Conservation (phyloP, 2,797 vertebrate genomes). For the Hyperoplus immaculatus region DNA sequence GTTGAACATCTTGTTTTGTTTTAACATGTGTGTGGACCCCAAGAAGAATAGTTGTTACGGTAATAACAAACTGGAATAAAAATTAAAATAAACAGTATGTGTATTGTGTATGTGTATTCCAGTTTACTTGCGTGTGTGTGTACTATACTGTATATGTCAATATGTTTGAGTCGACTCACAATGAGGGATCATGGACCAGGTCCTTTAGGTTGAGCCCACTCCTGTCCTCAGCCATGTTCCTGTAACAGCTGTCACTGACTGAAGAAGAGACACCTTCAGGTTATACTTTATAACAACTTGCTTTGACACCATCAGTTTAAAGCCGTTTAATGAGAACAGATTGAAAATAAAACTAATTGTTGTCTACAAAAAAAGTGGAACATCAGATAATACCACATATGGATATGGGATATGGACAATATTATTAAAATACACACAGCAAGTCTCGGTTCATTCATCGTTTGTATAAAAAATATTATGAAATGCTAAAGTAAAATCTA, state of each 20-base stretch:
- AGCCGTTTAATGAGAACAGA: neutral
- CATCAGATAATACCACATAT: neutral
- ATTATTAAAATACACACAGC: neutral
- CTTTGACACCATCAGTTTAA: neutral
- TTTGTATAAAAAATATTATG: neutral
- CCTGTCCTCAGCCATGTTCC: slow-evolving; percentile 96
- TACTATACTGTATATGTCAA: neutral
- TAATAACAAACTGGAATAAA: too few species aligned
- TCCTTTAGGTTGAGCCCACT: slow-evolving; percentile 99
- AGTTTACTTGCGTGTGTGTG: neutral
- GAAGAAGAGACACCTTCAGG: slow-evolving; percentile 50
- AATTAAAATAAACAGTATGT: too few species aligned
- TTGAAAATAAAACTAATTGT: neutral
- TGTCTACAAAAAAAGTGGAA: neutral
- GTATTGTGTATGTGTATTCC: too few species aligned
- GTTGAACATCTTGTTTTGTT: too few species aligned
- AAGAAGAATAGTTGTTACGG: too few species aligned
- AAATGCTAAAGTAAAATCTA: neutral
- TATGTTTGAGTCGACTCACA: slow-evolving; percentile 86
- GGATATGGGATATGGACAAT: neutral
- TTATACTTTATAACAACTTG: neutral
- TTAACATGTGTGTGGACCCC: too few species aligned
- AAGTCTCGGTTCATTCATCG: neutral
- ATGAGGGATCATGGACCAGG: slow-evolving; percentile 96
- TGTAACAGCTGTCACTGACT: slow-evolving; percentile 99